Evolutionary conservation across 2,797 vertebrate species (phyloP).

Genomic region (Mormyrops boulengeri): DNA sequence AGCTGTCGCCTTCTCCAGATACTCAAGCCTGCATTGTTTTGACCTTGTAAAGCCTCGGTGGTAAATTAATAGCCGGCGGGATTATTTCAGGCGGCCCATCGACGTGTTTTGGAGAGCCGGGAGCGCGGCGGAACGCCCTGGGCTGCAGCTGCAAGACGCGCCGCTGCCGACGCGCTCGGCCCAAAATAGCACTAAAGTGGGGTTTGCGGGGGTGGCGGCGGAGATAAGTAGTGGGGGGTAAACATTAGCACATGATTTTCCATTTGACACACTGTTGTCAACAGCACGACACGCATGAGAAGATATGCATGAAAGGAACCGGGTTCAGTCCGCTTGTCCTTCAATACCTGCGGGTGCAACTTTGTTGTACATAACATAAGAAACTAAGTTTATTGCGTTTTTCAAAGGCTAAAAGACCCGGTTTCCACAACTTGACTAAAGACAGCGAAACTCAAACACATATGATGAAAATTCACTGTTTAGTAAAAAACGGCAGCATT

Average conservation of each 20-base stretch:
- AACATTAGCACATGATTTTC: conserved; percentile 23
- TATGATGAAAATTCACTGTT: not conserved
- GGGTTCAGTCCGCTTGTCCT: not conserved
- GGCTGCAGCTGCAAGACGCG: not conserved
- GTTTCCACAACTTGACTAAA: not conserved
- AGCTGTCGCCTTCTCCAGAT: not conserved
- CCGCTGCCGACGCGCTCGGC: not conserved
- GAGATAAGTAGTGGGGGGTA: conserved; percentile 19
- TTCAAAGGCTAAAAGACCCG: not conserved
- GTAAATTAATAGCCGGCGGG: conserved; percentile 12
- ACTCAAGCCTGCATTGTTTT: conserved; percentile 3
- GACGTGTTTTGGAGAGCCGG: not conserved
- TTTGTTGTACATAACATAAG: not conserved
- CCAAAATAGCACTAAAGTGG: conserved; percentile 3
- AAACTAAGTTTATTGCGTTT: not conserved
- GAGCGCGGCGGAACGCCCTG: not conserved
- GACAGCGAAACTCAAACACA: not conserved
- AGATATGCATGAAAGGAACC: not conserved
- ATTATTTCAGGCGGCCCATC: conserved; percentile 14
- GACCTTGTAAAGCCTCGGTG: not conserved
- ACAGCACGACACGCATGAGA: not conserved
- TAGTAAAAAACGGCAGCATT: not conserved
- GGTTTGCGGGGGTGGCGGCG: not conserved
- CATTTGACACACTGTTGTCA: conserved; percentile 11
- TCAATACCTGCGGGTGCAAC: not conserved